These are phyloP conservation scores for Characodon lateralis DNA, from an alignment of 2,797 vertebrate species.

Conservation along the genomic window DNA sequence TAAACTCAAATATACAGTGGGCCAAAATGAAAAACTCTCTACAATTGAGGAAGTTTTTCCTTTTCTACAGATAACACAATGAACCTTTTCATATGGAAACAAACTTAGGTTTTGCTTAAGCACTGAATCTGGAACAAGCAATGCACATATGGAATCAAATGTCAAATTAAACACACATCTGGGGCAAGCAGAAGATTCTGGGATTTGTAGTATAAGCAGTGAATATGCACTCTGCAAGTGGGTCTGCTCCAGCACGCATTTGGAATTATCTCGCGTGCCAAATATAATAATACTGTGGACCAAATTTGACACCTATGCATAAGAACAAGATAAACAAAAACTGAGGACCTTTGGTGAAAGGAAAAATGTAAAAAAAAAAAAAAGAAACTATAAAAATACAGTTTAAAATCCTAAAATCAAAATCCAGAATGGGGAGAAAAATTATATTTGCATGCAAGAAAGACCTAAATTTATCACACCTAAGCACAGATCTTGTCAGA, in stretches of 20 bases:
- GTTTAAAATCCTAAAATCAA: not conserved
- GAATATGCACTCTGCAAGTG: not conserved
- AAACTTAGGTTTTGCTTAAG: not conserved
- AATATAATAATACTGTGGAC: not conserved
- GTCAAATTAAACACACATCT: not conserved
- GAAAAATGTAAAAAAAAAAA: not conserved
- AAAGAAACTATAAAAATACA: not conserved
- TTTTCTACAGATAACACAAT: no score
- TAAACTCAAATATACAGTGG: not conserved
- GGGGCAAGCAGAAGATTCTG: not conserved
- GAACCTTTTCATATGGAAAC: not conserved
- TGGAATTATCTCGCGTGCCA: no score
- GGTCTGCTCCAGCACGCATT: not conserved
- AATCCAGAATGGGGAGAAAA: not conserved
- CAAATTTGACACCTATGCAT: not conserved
- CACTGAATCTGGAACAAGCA: not conserved
- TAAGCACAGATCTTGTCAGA: conserved; percentile 40
- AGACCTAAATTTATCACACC: conserved; percentile 30
- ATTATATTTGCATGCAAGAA: conserved; percentile 16
- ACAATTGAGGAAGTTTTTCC: not conserved
- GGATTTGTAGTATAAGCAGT: not conserved
- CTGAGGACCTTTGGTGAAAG: not conserved
- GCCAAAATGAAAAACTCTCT: not conserved
- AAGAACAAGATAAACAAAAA: not conserved
- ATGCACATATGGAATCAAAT: not conserved